phyloP scores from a whole-genome alignment of 2,888 invertebrate species.

The Uropetala carovei region DNA sequence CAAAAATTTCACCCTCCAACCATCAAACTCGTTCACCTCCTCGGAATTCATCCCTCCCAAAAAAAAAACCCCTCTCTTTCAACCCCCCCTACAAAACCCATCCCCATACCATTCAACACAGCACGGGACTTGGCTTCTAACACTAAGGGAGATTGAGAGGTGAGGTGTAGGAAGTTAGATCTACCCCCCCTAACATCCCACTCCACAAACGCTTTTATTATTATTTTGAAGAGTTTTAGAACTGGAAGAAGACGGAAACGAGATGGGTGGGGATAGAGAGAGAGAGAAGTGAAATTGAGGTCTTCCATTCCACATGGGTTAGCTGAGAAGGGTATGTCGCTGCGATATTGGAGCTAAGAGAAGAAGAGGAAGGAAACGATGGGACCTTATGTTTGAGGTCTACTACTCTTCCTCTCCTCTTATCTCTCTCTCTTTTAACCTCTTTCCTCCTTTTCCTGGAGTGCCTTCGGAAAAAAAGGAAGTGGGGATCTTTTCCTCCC shows the following conservation, averaged over 20 bases:
- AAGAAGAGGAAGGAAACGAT: neutral
- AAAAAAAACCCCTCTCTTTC: too few species aligned
- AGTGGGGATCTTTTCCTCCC: neutral
- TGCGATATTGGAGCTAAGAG: constrained; percentile 29
- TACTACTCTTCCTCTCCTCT: neutral
- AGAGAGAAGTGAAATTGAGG: constrained; percentile 20
- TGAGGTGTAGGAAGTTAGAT: neutral
- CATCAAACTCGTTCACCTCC: too few species aligned
- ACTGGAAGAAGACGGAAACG: neutral
- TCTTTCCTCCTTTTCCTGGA: neutral
- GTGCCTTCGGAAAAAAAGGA: neutral
- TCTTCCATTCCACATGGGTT: constrained; percentile 44
- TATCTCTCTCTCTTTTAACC: neutral
- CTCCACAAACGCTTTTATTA: constrained; percentile 31
- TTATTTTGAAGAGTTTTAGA: constrained; percentile 11
- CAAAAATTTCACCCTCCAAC: too few species aligned
- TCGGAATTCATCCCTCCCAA: too few species aligned
- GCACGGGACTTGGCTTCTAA: too few species aligned
- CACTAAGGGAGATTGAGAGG: neutral
- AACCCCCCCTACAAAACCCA: too few species aligned
- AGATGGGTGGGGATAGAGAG: neutral
- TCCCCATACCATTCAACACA: too few species aligned
- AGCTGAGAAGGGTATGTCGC: neutral
- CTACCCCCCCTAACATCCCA: neutral
- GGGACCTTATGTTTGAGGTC: neutral